Conservation (phyloP, 2,797 vertebrate species). For the Notoglanidium macrostoma region DNA sequence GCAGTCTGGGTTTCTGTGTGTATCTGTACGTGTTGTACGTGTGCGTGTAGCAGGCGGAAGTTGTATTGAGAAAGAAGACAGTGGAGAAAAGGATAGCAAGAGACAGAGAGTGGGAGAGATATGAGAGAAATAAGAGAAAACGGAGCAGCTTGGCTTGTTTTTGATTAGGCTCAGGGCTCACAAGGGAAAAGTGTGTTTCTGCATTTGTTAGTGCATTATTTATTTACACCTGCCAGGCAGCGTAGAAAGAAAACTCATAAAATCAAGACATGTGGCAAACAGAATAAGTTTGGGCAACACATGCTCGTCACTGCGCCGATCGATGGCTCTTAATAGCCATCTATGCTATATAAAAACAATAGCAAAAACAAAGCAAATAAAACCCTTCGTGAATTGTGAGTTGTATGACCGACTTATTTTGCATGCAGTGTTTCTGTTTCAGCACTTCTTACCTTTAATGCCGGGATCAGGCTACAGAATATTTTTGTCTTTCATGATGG, state of each 20-base stretch:
- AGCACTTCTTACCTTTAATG: not conserved
- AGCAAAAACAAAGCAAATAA: not conserved
- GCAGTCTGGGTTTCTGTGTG: not conserved
- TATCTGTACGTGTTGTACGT: not conserved
- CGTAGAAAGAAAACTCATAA: not conserved
- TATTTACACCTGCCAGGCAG: constrained; percentile 30
- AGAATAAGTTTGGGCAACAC: not conserved
- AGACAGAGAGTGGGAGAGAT: constrained; percentile 11
- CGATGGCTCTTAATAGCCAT: not conserved
- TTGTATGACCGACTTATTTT: not conserved
- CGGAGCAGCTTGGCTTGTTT: constrained; percentile 19
- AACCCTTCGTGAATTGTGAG: no score
- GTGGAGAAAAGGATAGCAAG: not conserved
- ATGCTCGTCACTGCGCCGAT: not conserved
- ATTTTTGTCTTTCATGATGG: no score
- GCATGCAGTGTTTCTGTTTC: not conserved
- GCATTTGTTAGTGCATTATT: not conserved
- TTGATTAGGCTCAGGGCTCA: constrained; percentile 25
- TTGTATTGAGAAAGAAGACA: not conserved
- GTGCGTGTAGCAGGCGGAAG: not conserved
- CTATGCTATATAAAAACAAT: not conserved
- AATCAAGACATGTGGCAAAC: constrained; percentile 2
- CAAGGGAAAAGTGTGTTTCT: constrained; percentile 6
- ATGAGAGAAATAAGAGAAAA: constrained; percentile 24
- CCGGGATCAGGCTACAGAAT: no score